A percentile compares a stretch with the other conserved stretches of the same genome.
These are phyloP conservation scores for Hippotragus niger DNA, from an alignment of 2,113 vertebrate species.

Conservation along the genomic window DNA sequence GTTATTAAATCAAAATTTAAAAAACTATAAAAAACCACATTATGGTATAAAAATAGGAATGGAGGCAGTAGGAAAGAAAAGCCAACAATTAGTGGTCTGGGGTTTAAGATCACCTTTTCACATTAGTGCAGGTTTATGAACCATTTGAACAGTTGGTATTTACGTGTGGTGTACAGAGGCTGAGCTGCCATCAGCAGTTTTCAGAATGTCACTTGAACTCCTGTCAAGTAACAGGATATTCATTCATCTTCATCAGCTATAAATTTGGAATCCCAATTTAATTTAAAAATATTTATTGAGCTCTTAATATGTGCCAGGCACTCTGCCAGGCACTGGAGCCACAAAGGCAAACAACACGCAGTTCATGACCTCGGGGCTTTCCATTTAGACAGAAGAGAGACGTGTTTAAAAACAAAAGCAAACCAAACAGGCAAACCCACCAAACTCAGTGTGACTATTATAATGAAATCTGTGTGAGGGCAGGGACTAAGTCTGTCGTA, in stretches of 20 bases:
- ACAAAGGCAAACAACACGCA: slow-evolving; percentile 6
- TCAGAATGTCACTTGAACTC: slow-evolving; percentile 31
- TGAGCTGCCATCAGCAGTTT: slow-evolving; percentile 67
- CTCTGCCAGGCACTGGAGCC: neutral
- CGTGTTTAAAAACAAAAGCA: neutral
- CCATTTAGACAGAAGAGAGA: neutral
- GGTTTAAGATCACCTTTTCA: neutral
- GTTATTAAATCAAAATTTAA: neutral
- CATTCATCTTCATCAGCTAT: slow-evolving; percentile 64
- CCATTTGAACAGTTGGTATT: slow-evolving; percentile 14
- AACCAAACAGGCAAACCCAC: neutral
- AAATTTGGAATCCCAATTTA: slow-evolving; percentile 69
- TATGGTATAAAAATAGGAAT: neutral
- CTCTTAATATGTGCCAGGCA: slow-evolving; percentile 52
- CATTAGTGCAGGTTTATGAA: neutral
- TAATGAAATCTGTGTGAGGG: neutral
- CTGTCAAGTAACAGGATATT: slow-evolving; percentile 51
- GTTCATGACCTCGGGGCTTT: neutral
- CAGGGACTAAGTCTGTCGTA: neutral
- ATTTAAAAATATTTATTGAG: slow-evolving; percentile 69
- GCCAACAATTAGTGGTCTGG: neutral
- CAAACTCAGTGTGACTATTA: neutral
- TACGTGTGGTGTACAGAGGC: slow-evolving; percentile 52
- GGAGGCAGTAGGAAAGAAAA: neutral
- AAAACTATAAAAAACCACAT: neutral